Evolutionary conservation across 2,797 vertebrate species (phyloP).

Genomic region (Allobates femoralis): DNA sequence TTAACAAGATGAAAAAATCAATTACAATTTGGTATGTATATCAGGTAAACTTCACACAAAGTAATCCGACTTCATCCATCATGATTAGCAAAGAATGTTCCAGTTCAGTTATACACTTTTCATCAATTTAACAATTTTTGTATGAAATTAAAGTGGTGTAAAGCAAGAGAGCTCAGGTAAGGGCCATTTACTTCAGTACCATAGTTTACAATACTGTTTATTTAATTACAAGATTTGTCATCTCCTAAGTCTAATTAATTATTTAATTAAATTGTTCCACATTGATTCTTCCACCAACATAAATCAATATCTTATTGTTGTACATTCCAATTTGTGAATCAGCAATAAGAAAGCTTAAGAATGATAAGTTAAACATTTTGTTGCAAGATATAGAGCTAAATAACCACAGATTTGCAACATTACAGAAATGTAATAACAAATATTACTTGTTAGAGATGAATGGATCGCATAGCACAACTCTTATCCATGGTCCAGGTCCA

Average conservation of each 20-base stretch:
- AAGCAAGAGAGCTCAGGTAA: background rate
- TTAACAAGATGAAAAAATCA: background rate
- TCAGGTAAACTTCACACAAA: background rate
- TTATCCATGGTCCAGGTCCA: no score
- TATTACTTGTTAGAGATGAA: no score
- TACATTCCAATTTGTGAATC: no score
- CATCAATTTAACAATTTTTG: background rate
- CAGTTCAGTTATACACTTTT: background rate
- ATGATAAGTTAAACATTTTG: no score
- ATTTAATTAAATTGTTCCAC: background rate
- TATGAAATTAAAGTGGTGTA: background rate
- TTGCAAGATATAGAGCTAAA: no score
- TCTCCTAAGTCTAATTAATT: background rate
- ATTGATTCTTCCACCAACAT: background rate
- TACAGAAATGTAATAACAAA: no score
- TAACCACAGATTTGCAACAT: no score
- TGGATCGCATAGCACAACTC: no score
- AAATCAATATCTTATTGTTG: background rate
- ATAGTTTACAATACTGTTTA: background rate
- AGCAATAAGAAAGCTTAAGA: no score
- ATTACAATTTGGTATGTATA: background rate
- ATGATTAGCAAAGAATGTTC: background rate
- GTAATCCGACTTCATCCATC: background rate
- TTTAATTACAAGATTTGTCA: background rate
- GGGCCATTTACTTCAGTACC: background rate